Evolutionary conservation across 2,888 invertebrate genomes (phyloP).

Genomic region (Diadromus collaris): DNA sequence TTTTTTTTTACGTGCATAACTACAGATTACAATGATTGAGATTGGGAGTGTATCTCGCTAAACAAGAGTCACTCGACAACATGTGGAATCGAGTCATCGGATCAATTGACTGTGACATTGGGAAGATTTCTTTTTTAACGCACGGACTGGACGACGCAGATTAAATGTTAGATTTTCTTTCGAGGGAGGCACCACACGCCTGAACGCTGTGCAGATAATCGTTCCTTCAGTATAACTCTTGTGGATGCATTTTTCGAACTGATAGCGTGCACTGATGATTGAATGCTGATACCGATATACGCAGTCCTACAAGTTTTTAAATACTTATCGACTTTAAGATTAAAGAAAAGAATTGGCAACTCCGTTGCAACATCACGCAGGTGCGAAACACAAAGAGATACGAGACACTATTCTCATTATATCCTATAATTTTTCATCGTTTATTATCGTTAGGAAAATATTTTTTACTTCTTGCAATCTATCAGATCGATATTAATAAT

Average conservation of each 20-base stretch:
- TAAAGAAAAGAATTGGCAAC: slow-evolving; percentile 8
- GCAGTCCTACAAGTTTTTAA: slow-evolving; percentile 17
- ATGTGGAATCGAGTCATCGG: neutral
- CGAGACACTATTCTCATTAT: slow-evolving; percentile 44
- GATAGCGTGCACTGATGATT: slow-evolving; percentile 2
- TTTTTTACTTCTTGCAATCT: neutral
- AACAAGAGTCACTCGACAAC: neutral
- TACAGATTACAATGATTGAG: neutral
- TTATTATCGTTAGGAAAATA: slow-evolving; percentile 30
- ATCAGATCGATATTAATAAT: slow-evolving; percentile 36
- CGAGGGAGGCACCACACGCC: neutral
- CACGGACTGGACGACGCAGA: neutral
- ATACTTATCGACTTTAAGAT: slow-evolving; percentile 14
- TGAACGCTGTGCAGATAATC: neutral
- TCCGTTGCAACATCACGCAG: neutral
- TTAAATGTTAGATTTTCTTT: slow-evolving; percentile 6
- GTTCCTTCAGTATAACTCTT: neutral
- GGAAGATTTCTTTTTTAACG: neutral
- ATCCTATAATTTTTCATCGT: slow-evolving; percentile 17
- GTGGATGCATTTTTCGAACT: neutral
- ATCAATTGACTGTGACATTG: slow-evolving; percentile 5
- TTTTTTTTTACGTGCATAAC: too few relatives aligned
- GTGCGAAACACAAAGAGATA: neutral
- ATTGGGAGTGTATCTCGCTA: neutral
- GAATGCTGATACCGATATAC: slow-evolving; percentile 17